These are phyloP conservation scores for Drosophila watanabei DNA, from an alignment of 1,140 invertebrate species.

Conservation along the genomic window DNA sequence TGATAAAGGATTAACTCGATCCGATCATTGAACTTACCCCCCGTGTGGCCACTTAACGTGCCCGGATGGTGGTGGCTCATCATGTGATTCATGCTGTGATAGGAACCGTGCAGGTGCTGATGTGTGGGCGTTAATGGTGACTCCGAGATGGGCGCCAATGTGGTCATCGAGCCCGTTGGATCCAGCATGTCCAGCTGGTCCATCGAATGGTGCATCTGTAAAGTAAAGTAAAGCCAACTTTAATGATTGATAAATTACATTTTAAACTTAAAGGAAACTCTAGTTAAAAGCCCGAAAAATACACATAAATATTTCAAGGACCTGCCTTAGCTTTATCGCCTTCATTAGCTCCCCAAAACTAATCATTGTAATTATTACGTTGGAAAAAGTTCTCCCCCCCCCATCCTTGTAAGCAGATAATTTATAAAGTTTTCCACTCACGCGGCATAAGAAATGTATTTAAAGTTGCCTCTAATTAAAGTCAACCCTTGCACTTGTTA, in stretches of 20 bases:
- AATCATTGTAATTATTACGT: slow-evolving; percentile 23
- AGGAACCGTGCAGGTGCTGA: slow-evolving; percentile 91
- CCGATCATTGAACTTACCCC: slow-evolving; percentile 85
- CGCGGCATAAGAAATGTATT: slow-evolving; percentile 63
- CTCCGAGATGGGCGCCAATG: slow-evolving; percentile 94
- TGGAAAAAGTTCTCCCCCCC: neutral
- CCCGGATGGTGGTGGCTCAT: slow-evolving; percentile 93
- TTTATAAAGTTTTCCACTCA: slow-evolving; percentile 46
- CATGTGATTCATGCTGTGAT: slow-evolving; percentile 94
- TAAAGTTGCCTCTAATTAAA: slow-evolving; percentile 75
- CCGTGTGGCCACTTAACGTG: slow-evolving; percentile 86
- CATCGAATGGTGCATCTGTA: slow-evolving; percentile 91
- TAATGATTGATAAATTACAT: neutral
- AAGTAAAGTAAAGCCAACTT: no score
- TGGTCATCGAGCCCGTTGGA: slow-evolving; percentile 95
- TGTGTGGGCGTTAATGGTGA: slow-evolving; percentile 87
- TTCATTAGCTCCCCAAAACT: slow-evolving; percentile 6
- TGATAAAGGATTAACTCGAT: slow-evolving; percentile 36
- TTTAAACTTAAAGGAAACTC: neutral
- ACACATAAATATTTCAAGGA: neutral
- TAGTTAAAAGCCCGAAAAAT: neutral
- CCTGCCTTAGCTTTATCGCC: neutral
- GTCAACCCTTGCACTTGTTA: slow-evolving; percentile 53
- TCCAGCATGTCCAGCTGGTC: slow-evolving; percentile 97
- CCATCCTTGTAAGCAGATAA: slow-evolving; percentile 26